Evolutionary conservation across 2,113 vertebrate species (phyloP), one percentile per base, ranked within the genome.

Genomic region (Tachuris rubrigastra): DNA sequence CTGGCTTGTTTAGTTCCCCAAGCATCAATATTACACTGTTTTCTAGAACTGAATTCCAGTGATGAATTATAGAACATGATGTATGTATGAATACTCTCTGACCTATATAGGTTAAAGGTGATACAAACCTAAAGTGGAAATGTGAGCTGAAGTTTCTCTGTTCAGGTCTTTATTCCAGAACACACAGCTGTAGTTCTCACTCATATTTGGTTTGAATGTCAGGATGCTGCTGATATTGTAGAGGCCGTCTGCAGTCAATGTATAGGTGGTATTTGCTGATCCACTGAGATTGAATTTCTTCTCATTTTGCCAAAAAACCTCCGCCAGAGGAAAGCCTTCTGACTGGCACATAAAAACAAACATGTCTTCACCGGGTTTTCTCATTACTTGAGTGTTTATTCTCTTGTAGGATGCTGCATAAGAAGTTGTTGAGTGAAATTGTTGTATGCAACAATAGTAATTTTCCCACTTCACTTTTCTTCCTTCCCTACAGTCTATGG

Each of bases 191-290:
- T 99, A 98, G 85, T 98, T 99, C 77, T 97, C 98, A 84, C 14
- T 95, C 4, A 24, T 84, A 8, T 93, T 92, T 56, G 96, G 90
- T 59, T 60, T 97, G 58, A 98, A 89, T 2, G 7, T 96, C 66
- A 99, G 94, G 46, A 94, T 89, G 62, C 98, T 99, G 89, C 96
- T 98, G 96, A 99, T 69, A n/a, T 95, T 98, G 82, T 98, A 98
- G n/a, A 99, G 98, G 42, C 97, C 97, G 0, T 98, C 96, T 17
- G 95, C 16, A 3, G 97, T 98, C 69, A 66, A 42, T 1, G 8
- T 96, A 8, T 84, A 12, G 11, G 97, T 98, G 78, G 96, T 98
- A 56, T 95, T 98, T 93, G 97, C 53, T 74, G 53, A 74, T 55
- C 53, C 77, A 9, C 49, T 98, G 79, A 98, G 24, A 21, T 77